Evolutionary conservation across 2,888 invertebrate genomes (phyloP).

Genomic region (Plagodis dolabraria): DNA sequence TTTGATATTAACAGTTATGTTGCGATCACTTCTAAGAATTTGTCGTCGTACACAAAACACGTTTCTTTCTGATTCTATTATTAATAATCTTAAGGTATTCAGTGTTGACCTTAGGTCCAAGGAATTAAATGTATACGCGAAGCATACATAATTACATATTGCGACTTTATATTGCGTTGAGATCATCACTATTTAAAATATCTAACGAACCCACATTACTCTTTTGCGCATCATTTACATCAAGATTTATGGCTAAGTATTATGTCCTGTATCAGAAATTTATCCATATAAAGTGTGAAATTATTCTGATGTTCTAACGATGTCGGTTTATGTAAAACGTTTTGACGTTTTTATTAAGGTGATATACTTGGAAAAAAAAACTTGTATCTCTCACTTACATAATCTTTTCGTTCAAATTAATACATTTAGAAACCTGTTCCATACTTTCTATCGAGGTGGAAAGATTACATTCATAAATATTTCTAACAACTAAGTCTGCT

Average conservation of each 20-base stretch:
- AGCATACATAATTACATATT: conserved; percentile 50
- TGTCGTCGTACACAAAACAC: conserved; percentile 7
- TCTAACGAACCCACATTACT: conserved; percentile 31
- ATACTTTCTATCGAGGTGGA: conserved; percentile 30
- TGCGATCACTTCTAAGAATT: conserved; percentile 10
- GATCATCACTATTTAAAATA: conserved; percentile 60
- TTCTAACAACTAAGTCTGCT: conserved; percentile 13
- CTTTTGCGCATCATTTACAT: conserved; percentile 53
- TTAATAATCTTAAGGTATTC: conserved; percentile 17
- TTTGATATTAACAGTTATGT: conserved; percentile 13
- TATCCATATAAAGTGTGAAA: conserved; percentile 33
- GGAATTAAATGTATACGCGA: conserved; percentile 42
- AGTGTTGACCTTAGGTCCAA: conserved; percentile 22
- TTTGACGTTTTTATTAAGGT: conserved; percentile 20
- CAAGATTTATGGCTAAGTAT: conserved; percentile 35
- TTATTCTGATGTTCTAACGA: conserved; percentile 35
- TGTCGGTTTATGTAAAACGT: conserved; percentile 18
- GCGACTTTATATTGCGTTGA: conserved; percentile 50
- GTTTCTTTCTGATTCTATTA: conserved; percentile 12
- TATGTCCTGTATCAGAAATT: conserved; percentile 29
- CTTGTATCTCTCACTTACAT: conserved; percentile 25
- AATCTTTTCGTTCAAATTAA: conserved; percentile 28
- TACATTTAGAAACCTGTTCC: conserved; percentile 25
- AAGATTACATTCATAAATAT: conserved; percentile 22
- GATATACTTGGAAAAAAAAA: conserved; percentile 17